phyloP scores from a whole-genome alignment of 2,888 invertebrate genomes.

The Xestia sexstrigata region DNA sequence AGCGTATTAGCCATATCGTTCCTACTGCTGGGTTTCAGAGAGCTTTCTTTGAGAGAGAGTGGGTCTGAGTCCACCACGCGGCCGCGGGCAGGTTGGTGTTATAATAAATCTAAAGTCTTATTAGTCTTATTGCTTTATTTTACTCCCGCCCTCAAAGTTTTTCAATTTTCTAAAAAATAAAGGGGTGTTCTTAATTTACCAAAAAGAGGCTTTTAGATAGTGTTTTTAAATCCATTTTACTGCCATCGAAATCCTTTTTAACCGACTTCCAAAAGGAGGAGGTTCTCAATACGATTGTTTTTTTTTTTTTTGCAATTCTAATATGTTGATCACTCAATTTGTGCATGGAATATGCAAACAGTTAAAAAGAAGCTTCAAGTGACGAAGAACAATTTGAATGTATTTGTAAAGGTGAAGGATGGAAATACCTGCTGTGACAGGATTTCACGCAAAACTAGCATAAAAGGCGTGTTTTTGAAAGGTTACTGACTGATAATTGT shows the following conservation, averaged over 20 bases:
- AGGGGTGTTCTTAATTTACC: not conserved
- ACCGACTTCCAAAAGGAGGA: too few species aligned
- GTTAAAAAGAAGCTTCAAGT: slow-evolving; percentile 5
- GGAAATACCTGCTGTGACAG: slow-evolving; percentile 55
- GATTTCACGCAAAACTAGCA: slow-evolving; percentile 34
- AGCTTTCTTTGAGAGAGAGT: not conserved
- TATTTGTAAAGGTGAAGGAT: slow-evolving; percentile 34
- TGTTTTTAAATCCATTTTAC: not conserved
- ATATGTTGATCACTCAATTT: slow-evolving; percentile 48
- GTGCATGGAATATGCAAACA: slow-evolving; percentile 28
- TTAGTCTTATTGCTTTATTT: not conserved
- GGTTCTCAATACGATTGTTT: too few species aligned
- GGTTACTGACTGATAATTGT: slow-evolving; percentile 16
- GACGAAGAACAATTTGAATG: slow-evolving; percentile 38
- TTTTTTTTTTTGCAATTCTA: slow-evolving; percentile 1
- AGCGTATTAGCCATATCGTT: not conserved
- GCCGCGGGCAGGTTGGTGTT: too few species aligned
- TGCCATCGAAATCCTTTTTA: slow-evolving; percentile 3
- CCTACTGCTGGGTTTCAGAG: not conserved
- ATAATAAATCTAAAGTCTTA: too few species aligned
- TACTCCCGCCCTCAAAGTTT: not conserved
- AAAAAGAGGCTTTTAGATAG: not conserved
- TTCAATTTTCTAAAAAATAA: not conserved
- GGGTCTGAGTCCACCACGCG: too few species aligned
- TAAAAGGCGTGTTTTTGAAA: slow-evolving; percentile 29